Base-by-base conservation (phyloP, 1,140 invertebrate species). In the Dolichoris vasculosae region DNA sequence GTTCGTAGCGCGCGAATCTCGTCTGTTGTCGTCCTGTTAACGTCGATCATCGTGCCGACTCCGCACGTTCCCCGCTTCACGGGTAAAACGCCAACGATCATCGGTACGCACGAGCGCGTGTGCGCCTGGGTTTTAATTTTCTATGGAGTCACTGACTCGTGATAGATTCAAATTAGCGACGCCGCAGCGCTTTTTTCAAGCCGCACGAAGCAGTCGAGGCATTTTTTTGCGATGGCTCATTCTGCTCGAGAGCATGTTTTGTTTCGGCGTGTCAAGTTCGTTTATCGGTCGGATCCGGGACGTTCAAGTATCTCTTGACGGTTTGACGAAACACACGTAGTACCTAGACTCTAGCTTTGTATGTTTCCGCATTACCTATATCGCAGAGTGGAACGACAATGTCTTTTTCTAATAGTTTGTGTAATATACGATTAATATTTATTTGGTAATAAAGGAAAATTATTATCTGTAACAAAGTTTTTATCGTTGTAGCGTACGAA, bases 111-210 rank as follows among this genome's bases (percentile, higher is more conserved):
- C 43, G 40, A 63, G 73, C 26, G 17, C n/a, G 71, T n/a, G 69
- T 30, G 40, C 46, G 63, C 1, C n/a, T 64, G 32, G 15, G 48
- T 69, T 63, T 13, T 32, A 73, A 78, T 73, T 78, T 79, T 83
- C 81, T 78, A 83, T 86, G 81, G 80, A 51, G n/a, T 69, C 80
- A 55, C 35, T 83, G 81, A 80, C 73, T 73, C 85, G 84, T 86
- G 73, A 86, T 86, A 79, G 85, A 86, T 83, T 86, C 76, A 82
- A 83, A 86, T 86, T 86, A 86, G 85, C 64, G 81, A 64, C 81
- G 40, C 23, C n/a, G 8, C 83, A n/a, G 11, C n/a, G 63, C 79
- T 26, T 51, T 30, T 67, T 38, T 79, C 20, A 8, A 8, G 48
- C 51, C 43, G 13, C 26, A 23, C 79, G 59, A 69, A 13, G 2